Evolutionary conservation across 2,888 invertebrate species (phyloP).

Genomic region (Spialia ferax): DNA sequence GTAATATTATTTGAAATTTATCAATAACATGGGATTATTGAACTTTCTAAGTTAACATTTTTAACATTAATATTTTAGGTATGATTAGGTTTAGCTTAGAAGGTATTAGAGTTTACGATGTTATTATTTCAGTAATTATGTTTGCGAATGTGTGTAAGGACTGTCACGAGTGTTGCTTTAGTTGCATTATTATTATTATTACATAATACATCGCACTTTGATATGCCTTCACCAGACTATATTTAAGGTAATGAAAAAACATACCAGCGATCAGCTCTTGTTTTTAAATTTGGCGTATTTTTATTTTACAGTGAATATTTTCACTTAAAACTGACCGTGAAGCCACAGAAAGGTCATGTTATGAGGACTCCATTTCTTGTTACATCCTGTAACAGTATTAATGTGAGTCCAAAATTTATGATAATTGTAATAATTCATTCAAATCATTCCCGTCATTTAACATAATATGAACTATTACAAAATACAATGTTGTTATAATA

Average conservation of each 20-base stretch:
- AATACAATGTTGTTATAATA: slow-evolving; percentile 64
- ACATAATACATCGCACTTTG: slow-evolving; percentile 60
- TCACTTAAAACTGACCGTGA: slow-evolving; percentile 17
- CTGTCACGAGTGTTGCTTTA: slow-evolving; percentile 68
- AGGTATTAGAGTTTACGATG: slow-evolving; percentile 71
- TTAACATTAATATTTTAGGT: slow-evolving; percentile 58
- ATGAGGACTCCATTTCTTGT: slow-evolving; percentile 55
- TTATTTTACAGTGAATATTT: slow-evolving; percentile 51
- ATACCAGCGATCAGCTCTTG: slow-evolving; percentile 50
- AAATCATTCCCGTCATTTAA: slow-evolving; percentile 80
- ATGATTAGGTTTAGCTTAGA: slow-evolving; percentile 78
- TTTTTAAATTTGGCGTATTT: too few species aligned
- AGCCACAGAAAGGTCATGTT: slow-evolving; percentile 15
- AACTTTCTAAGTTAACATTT: slow-evolving; percentile 31
- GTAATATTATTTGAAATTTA: slow-evolving; percentile 50
- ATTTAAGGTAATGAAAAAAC: slow-evolving; percentile 53
- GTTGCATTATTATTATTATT: slow-evolving; percentile 53
- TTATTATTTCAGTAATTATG: slow-evolving; percentile 67
- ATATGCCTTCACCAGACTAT: slow-evolving; percentile 77
- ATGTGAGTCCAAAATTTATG: slow-evolving; percentile 54
- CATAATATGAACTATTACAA: slow-evolving; percentile 59
- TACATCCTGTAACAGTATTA: slow-evolving; percentile 56
- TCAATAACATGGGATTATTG: slow-evolving; percentile 36
- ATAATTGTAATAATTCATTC: slow-evolving; percentile 65
- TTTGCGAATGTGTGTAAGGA: slow-evolving; percentile 68